These are phyloP conservation scores for Phymorhynchus buccinoides DNA, from an alignment of 1,140 invertebrate genomes.

Conservation along the genomic window DNA sequence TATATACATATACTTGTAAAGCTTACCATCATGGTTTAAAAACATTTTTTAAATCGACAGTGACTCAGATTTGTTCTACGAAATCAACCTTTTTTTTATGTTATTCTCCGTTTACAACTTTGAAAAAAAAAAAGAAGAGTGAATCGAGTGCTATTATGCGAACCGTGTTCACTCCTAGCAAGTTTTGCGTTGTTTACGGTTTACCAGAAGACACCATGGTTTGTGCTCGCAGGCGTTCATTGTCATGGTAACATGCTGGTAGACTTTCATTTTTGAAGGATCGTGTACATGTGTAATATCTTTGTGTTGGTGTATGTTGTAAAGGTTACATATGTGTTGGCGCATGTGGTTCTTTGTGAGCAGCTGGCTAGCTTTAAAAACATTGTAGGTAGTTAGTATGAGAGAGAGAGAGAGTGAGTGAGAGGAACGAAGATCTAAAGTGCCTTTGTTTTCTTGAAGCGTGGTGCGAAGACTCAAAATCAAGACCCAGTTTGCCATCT, in stretches of 20 bases:
- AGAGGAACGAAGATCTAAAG: neutral
- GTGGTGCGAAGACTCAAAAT: neutral
- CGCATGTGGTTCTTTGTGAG: conserved; percentile 3
- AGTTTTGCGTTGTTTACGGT: neutral
- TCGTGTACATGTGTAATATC: too few relatives aligned
- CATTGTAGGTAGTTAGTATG: neutral
- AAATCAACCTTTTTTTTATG: neutral
- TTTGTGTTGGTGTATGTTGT: neutral
- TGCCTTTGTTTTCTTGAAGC: conserved; percentile 6
- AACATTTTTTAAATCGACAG: neutral
- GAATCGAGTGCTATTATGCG: neutral
- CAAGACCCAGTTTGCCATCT: neutral
- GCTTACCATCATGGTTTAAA: neutral
- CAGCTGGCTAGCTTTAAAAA: neutral
- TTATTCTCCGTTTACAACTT: neutral
- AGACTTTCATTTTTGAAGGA: neutral
- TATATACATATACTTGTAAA: neutral
- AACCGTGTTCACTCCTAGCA: neutral
- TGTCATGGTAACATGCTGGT: neutral
- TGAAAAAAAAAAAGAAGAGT: neutral
- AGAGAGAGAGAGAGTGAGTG: neutral
- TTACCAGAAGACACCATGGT: neutral
- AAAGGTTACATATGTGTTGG: neutral
- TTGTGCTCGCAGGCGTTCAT: neutral
- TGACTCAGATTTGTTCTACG: neutral